A percentile compares a stretch with the other conserved stretches of the same genome.
These are phyloP conservation scores for Thalassophryne amazonica DNA, from an alignment of 2,797 vertebrate species.

Conservation along the genomic window DNA sequence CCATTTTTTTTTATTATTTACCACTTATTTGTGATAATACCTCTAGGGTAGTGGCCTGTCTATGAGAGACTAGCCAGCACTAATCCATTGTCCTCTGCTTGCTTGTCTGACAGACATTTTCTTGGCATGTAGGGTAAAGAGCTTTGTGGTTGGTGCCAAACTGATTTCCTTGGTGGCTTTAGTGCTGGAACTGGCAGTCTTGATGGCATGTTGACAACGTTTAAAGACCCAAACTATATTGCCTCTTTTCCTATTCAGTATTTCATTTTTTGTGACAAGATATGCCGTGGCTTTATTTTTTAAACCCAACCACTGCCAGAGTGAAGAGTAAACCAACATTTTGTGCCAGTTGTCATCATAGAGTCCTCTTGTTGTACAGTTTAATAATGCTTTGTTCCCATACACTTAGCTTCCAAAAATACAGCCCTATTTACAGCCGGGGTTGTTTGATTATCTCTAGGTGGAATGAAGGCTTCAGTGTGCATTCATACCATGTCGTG, in stretches of 20 bases:
- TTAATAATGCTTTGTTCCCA: slow-evolving; percentile 9
- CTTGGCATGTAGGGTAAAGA: slow-evolving; percentile 49
- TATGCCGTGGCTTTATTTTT: slow-evolving; percentile 44
- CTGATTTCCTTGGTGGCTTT: slow-evolving; percentile 67
- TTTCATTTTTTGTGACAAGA: slow-evolving; percentile 50
- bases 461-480: background rate
- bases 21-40: slow-evolving; percentile 32
- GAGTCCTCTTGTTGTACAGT: slow-evolving; percentile 2
- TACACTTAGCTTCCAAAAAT: slow-evolving; percentile 8
- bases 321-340: slow-evolving; percentile 1
- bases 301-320: background rate
- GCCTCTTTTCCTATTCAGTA: slow-evolving; percentile 54
- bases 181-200: slow-evolving; percentile 51
- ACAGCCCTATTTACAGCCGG: background rate
- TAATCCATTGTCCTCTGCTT: slow-evolving; percentile 45
- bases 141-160: slow-evolving; percentile 62
- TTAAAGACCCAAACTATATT: slow-evolving; percentile 63
- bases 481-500: too few species aligned
- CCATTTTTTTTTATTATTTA: slow-evolving; percentile 41
- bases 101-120: slow-evolving; percentile 53
- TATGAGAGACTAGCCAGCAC: slow-evolving; percentile 6
- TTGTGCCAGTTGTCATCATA: background rate
- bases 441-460: background rate
- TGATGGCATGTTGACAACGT: slow-evolving; percentile 46
- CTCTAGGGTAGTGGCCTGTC: slow-evolving; percentile 15